phyloP scores from a whole-genome alignment of 2,113 vertebrate genomes.

The Pelvicachromis taeniatus region DNA sequence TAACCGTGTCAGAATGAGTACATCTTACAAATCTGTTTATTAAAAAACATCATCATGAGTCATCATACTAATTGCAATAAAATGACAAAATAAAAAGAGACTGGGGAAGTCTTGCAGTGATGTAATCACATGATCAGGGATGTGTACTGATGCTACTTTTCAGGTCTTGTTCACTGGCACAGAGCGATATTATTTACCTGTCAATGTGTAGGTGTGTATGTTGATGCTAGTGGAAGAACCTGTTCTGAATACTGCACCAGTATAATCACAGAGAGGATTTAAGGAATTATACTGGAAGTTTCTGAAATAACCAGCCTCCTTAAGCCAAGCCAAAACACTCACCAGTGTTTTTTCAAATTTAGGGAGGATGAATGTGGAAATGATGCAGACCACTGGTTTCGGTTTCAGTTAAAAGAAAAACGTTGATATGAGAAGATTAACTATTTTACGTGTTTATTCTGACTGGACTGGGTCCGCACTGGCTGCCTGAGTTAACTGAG shows the following conservation, averaged over 20 bases:
- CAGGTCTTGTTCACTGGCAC: background rate
- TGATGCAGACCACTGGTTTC: background rate
- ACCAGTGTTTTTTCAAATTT: background rate
- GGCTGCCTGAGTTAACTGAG: background rate
- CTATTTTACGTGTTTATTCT: background rate
- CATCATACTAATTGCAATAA: conserved; percentile 25
- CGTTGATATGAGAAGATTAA: background rate
- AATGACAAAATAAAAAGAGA: conserved; percentile 28
- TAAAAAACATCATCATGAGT: conserved; percentile 36
- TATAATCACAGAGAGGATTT: background rate
- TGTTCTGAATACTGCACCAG: background rate
- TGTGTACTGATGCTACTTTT: background rate
- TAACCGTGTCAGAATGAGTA: background rate
- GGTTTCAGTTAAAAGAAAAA: background rate
- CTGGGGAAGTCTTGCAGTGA: conserved; percentile 10
- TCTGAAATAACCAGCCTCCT: background rate
- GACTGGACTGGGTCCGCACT: background rate
- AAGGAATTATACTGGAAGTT: background rate
- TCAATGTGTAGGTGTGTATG: background rate
- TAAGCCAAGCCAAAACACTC: background rate
- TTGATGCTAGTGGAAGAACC: background rate
- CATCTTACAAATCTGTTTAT: conserved; percentile 66
- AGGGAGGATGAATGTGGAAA: background rate
- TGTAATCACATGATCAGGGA: background rate
- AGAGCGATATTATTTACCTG: background rate